These are phyloP conservation scores for Hipparchia sbordonii DNA, from an alignment of 2,888 invertebrate genomes.

Conservation along the genomic window DNA sequence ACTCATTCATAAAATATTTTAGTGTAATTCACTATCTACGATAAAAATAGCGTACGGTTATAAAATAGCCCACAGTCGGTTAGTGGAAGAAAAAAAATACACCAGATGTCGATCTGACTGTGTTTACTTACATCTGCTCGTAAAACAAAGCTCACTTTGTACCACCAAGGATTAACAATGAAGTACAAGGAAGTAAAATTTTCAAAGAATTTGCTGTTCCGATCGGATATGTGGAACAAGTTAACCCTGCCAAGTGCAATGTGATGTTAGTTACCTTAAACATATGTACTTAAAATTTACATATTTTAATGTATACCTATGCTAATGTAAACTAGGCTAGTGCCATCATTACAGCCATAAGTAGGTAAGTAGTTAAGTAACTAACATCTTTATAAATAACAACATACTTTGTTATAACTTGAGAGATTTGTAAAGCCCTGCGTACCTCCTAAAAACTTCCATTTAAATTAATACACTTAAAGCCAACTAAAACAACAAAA, in stretches of 20 bases:
- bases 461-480: not conserved
- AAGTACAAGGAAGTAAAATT: constrained; percentile 42
- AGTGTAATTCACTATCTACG: constrained; percentile 14
- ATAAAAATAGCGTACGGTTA: constrained; percentile 40
- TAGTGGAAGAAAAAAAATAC: constrained; percentile 73
- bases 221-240: not conserved
- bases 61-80: constrained; percentile 49
- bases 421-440: not conserved
- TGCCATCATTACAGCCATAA: no score
- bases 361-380: no score
- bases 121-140: constrained; percentile 77
- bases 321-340: no score
- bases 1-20: not conserved
- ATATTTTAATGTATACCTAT: no score
- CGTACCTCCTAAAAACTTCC: not conserved
- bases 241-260: not conserved
- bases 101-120: constrained; percentile 73
- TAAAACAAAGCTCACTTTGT: constrained; percentile 74
- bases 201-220: constrained; percentile 32
- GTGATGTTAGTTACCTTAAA: no score
- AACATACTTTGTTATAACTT: no score
- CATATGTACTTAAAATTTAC: no score
- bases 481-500: not conserved
- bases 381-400: no score
- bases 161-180: constrained; percentile 55